Conservation (phyloP, 2,888 invertebrate species). For the Cantharis rufa region DNA sequence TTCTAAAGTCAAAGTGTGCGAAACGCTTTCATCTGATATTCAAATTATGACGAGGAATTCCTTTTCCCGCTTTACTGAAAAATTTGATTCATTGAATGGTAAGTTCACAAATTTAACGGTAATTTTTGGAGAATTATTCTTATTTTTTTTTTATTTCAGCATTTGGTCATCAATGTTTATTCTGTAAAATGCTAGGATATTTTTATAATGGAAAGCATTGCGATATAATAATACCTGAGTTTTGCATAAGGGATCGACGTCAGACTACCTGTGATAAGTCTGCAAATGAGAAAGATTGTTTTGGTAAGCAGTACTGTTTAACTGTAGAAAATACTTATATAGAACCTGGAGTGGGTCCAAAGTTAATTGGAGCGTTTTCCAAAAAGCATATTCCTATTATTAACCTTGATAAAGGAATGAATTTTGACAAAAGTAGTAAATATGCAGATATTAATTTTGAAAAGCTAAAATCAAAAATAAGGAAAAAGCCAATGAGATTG, state of each 20-base stretch:
- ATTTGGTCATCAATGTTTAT: not conserved
- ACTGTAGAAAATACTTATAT: not conserved
- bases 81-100: not conserved
- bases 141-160: not conserved
- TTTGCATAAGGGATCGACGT: not conserved
- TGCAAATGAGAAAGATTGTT: not conserved
- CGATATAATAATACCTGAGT: not conserved
- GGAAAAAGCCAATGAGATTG: not conserved
- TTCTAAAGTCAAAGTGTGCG: not conserved
- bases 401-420: not conserved
- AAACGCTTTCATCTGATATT: not conserved
- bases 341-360: not conserved
- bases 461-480: not conserved
- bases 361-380: not conserved
- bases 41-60: not conserved
- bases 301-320: not conserved
- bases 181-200: not conserved
- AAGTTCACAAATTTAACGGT: not conserved
- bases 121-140: not conserved
- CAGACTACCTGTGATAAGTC: not conserved
- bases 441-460: not conserved
- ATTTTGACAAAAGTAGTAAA: not conserved
- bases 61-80: not conserved
- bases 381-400: not conserved
- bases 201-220: not conserved